Evolutionary conservation across 2,888 invertebrate genomes (phyloP).

Genomic region (Lasius platythorax): DNA sequence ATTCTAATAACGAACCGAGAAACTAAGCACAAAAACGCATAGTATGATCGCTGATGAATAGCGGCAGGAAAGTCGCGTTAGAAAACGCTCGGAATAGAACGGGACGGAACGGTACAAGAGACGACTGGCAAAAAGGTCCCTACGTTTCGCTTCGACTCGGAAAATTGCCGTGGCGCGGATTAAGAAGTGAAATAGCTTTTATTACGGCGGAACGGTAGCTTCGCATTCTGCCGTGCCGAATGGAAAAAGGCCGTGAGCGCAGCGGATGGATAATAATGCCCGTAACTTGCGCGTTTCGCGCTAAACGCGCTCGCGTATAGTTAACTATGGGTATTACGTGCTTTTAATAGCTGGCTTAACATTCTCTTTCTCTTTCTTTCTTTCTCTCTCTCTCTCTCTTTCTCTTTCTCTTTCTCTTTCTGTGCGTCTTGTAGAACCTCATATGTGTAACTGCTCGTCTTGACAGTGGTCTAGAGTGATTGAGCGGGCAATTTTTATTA

Average conservation of each 20-base stretch:
- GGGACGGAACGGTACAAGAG: conserved; percentile 3
- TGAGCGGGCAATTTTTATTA: conserved; percentile 7
- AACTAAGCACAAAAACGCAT: background rate
- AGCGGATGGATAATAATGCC: conserved; percentile 73
- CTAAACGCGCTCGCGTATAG: conserved; percentile 71
- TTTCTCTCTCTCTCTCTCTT: background rate
- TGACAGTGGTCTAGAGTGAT: background rate
- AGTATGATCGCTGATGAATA: conserved; percentile 13
- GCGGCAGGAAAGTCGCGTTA: conserved; percentile 1
- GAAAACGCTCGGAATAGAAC: conserved; percentile 17
- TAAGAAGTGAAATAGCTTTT: conserved; percentile 77
- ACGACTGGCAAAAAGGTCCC: conserved; percentile 54
- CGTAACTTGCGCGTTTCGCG: conserved; percentile 72
- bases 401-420: conserved; percentile 15
- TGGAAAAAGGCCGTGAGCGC: conserved; percentile 65
- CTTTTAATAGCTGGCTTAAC: conserved; percentile 76
- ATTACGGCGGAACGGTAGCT: conserved; percentile 64
- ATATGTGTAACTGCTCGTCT: background rate
- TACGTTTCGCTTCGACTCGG: conserved; percentile 47
- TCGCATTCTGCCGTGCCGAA: conserved; percentile 64
- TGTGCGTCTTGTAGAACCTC: background rate
- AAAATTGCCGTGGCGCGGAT: conserved; percentile 72
- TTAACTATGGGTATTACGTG: conserved; percentile 75
- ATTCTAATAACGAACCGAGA: conserved; percentile 1
- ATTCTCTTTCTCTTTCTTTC: conserved; percentile 35